phyloP scores from a whole-genome alignment of 2,797 vertebrate species.

The Cryptoblepharus egeriae region DNA sequence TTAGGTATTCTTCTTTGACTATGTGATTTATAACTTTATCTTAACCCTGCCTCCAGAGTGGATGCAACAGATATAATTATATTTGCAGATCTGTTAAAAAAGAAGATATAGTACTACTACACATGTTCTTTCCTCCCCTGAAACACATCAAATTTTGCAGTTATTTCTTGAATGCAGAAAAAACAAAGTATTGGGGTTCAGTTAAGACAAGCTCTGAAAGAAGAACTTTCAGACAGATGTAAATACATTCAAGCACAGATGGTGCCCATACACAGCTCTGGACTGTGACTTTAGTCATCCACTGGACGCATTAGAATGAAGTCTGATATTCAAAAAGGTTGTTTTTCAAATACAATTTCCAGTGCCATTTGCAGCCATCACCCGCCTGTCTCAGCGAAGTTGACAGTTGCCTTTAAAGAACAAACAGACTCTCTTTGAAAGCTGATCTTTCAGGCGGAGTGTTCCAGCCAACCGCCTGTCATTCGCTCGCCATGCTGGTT shows the following conservation, averaged over 20 bases:
- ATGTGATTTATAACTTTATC: not conserved
- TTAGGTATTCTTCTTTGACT: not conserved
- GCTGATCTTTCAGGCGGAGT: constrained; percentile 42
- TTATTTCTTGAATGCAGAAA: not conserved
- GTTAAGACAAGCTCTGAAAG: not conserved
- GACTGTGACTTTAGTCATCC: not conserved
- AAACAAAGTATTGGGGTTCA: not conserved
- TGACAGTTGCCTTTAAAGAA: constrained; percentile 61
- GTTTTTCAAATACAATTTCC: constrained; percentile 38
- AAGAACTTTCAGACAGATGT: not conserved
- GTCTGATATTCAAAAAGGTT: constrained; percentile 36
- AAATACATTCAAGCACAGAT: not conserved
- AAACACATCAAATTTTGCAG: not conserved
- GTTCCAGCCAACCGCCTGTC: constrained; percentile 50
- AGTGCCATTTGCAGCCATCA: constrained; percentile 58
- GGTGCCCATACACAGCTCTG: not conserved
- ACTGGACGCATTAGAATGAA: constrained; percentile 3
- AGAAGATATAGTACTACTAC: not conserved
- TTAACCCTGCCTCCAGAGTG: no score
- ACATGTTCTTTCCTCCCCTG: no score
- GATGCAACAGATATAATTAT: not conserved
- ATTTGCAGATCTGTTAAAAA: not conserved
- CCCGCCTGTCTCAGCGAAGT: constrained; percentile 44
- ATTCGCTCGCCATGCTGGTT: constrained; percentile 43
- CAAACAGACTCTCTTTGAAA: constrained; percentile 56